Conservation (phyloP, 1,140 invertebrate genomes). For the Tetragonula clypearis region DNA sequence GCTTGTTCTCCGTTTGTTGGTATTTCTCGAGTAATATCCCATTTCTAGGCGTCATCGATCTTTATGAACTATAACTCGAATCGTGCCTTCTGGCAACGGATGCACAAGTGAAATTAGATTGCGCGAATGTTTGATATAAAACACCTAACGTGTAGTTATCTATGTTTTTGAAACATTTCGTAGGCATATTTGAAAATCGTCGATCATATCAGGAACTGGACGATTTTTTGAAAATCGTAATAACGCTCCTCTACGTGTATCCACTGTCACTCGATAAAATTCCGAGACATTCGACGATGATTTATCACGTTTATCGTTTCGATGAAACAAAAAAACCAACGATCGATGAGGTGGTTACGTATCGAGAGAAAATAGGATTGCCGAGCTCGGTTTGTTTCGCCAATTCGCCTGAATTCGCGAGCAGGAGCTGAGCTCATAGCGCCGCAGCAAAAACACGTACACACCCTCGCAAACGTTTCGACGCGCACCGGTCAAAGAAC, state of each 20-base stretch:
- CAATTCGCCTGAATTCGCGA: constrained; percentile 1
- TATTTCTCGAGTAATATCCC: background rate
- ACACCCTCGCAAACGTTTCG: constrained; percentile 37
- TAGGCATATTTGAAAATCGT: background rate
- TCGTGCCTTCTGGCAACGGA: background rate
- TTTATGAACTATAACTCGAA: background rate
- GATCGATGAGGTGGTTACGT: background rate
- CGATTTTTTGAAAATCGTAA: background rate
- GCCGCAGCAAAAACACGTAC: background rate
- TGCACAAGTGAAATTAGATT: background rate
- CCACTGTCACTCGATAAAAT: background rate
- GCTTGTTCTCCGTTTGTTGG: background rate
- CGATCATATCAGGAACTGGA: background rate
- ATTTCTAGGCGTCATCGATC: background rate
- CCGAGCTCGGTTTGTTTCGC: constrained; percentile 1
- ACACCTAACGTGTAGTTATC: background rate
- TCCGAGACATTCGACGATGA: background rate
- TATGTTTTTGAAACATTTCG: too few species aligned
- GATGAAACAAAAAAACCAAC: background rate
- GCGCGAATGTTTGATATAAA: background rate
- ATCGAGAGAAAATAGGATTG: background rate
- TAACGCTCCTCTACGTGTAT: background rate
- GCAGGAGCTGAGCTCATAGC: background rate
- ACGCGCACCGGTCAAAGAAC: constrained; percentile 44
- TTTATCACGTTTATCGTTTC: background rate